Evolutionary conservation across 2,888 invertebrate genomes (phyloP), one percentile per base, ranked within the genome.

Genomic region (Limenitis camilla): DNA sequence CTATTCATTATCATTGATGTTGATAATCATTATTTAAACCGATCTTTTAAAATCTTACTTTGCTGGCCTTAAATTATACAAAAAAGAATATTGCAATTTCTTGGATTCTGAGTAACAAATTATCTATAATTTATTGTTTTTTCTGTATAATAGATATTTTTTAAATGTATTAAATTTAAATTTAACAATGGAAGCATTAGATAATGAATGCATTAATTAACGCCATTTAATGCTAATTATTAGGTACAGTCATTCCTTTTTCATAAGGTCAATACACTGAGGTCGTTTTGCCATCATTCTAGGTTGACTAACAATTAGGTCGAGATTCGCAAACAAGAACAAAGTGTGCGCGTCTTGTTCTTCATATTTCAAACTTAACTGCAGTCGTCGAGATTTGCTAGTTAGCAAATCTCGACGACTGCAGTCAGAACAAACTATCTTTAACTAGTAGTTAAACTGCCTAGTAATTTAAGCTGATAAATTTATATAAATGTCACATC

Each of bases 281-380:
- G 57, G 53, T 55, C 51, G 57, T 55, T 53, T 52, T 42, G 53
- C 51, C 69, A 69, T 70, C 70, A 68, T 72, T 44, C 55, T 50
- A 46, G 30, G 50, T 48, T 53, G 41, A 43, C 28, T 69, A 65
- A 61, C 70, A 83, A 78, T 70, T 83, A 60, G 84, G 83, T 81
- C 80, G 76, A 78, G 78, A 61, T 67, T 68, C 69, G 66, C 64
- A 65, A 71, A 66, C 69, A 68, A 66, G 57, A 36, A 49, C 55
- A 55, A 46, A 55, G 55, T 49, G 43, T 36, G 38, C 57, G 54
- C 46, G 55, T 55, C 36, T 52, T 47, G 52, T 49, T 35, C 52
- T 58, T 35, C 43, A 50, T 27, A 42, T 32, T 51, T 55, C 40
- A 31, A 46, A 38, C 36, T n/a, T 49, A 39, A 44, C 40, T 44